phyloP scores from a whole-genome alignment of 2,113 vertebrate genomes.

The Piliocolobus tephrosceles region DNA sequence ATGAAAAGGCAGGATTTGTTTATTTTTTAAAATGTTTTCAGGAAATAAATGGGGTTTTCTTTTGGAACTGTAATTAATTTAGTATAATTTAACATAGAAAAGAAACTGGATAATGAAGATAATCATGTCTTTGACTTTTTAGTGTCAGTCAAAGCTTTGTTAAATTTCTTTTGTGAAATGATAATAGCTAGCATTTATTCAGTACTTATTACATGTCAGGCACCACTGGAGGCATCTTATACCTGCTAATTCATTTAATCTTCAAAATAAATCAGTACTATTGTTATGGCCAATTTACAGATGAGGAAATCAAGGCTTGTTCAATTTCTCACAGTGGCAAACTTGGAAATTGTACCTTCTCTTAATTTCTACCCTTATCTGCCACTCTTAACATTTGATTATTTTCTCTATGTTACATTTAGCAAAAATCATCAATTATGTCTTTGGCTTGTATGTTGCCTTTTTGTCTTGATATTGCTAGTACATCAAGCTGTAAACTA shows the following conservation, averaged over 20 bases:
- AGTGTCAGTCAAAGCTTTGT: slow-evolving; percentile 68
- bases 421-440: background rate
- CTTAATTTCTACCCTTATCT: slow-evolving; percentile 6
- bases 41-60: slow-evolving; percentile 41
- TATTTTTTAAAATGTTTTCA: slow-evolving; percentile 38
- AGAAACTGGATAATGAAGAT: slow-evolving; percentile 70
- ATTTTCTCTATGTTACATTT: slow-evolving; percentile 8
- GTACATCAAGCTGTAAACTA: background rate
- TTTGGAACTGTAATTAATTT: slow-evolving; percentile 63
- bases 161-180: slow-evolving; percentile 55
- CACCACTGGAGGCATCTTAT: background rate
- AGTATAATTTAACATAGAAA: slow-evolving; percentile 57
- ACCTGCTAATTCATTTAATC: slow-evolving; percentile 1
- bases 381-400: background rate
- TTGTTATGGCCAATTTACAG: background rate
- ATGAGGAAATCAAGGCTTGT: slow-evolving; percentile 1
- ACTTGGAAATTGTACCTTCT: background rate
- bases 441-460: background rate
- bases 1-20: background rate
- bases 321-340: background rate
- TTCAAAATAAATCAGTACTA: background rate
- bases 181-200: slow-evolving; percentile 42
- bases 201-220: slow-evolving; percentile 19
- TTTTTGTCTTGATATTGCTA: slow-evolving; percentile 14
- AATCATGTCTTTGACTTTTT: slow-evolving; percentile 65